Percentiles rank a stretch among this genome's conserved stretches.
Conservation (phyloP, 1,140 invertebrate genomes). For the Dermatophagoides farinae region DNA sequence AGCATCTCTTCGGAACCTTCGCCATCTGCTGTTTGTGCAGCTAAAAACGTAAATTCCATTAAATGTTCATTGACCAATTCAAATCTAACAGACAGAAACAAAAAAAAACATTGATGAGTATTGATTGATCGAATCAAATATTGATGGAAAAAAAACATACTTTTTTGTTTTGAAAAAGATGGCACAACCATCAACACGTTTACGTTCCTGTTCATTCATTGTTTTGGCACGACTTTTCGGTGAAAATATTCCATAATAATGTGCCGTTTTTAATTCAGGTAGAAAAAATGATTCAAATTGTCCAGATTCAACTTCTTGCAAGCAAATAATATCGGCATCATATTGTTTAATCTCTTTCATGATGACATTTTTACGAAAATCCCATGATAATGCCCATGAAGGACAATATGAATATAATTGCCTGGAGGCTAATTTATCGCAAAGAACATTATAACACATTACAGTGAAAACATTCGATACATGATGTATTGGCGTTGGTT, state of each 20-base stretch:
- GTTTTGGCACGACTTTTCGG: constrained; percentile 96
- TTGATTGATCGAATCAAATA: too few relatives aligned
- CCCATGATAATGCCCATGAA: constrained; percentile 74
- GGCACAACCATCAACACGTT: constrained; percentile 96
- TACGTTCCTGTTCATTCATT: constrained; percentile 86
- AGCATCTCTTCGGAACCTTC: constrained; percentile 96
- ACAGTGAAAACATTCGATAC: constrained; percentile 57
- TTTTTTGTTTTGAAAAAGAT: constrained; percentile 89
- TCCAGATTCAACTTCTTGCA: constrained; percentile 96
- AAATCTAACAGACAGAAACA: too few relatives aligned
- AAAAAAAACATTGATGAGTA: constrained; percentile 9
- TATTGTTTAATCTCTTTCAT: constrained; percentile 88
- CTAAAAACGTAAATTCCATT: constrained; percentile 91
- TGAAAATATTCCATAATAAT: constrained; percentile 92
- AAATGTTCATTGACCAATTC: constrained; percentile 79
- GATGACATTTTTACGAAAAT: constrained; percentile 93
- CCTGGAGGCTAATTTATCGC: constrained; percentile 92
- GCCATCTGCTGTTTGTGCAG: constrained; percentile 68
- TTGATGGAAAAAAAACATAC: constrained; percentile 35
- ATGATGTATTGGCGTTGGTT: constrained; percentile 51
- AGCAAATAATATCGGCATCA: constrained; percentile 88
- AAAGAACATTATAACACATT: constrained; percentile 98
- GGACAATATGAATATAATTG: constrained; percentile 40
- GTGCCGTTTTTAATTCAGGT: constrained; percentile 74
- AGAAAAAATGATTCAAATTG: constrained; percentile 94